Evolutionary conservation across 2,113 vertebrate species (phyloP).

Genomic region (Platichthys stellatus): DNA sequence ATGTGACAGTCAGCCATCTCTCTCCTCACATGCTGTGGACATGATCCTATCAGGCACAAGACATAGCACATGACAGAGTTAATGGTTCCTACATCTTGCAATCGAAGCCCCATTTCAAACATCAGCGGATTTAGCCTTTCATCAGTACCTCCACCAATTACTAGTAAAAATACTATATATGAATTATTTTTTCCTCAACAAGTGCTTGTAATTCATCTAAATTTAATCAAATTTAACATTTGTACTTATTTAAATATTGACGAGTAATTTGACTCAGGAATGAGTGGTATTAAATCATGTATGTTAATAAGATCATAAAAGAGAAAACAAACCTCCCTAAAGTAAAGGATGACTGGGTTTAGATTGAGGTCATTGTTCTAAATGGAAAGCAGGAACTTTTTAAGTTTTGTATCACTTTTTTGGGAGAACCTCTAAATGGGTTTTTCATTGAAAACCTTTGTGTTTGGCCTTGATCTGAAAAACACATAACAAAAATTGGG

Average conservation of each 20-base stretch:
- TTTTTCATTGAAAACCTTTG: background rate
- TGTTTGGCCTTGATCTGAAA: background rate
- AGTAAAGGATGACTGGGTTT: background rate
- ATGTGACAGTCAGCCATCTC: conserved; percentile 15
- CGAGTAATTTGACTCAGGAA: background rate
- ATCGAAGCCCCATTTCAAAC: conserved; percentile 4
- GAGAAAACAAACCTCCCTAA: background rate
- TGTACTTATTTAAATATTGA: no score
- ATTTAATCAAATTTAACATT: background rate
- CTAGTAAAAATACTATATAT: background rate
- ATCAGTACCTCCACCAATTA: background rate
- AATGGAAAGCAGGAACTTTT: background rate
- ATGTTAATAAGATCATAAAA: background rate
- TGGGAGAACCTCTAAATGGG: background rate
- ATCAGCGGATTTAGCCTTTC: background rate
- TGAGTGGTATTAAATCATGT: background rate
- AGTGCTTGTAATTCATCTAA: no score
- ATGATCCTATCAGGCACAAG: conserved; percentile 19
- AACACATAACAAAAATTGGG: background rate
- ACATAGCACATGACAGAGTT: background rate
- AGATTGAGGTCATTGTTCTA: background rate
- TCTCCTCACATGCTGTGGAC: conserved; percentile 10
- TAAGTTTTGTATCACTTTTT: background rate
- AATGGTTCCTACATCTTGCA: conserved; percentile 20
- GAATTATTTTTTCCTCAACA: no score